Conservation (phyloP, 2,113 vertebrate species). For the Oostethus manadensis region DNA sequence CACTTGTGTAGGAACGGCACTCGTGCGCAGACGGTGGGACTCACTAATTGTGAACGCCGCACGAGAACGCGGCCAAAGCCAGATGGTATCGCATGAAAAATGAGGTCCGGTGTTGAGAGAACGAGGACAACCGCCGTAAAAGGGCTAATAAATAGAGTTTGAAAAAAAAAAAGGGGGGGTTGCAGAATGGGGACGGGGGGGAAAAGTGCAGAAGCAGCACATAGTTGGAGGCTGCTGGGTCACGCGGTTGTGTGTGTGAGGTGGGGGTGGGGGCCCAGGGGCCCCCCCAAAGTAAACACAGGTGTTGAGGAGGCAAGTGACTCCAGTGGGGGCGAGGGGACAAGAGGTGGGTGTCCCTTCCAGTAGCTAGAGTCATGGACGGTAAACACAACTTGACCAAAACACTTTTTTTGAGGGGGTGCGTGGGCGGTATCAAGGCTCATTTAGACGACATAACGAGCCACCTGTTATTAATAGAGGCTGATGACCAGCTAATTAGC, state of each 20-base stretch:
- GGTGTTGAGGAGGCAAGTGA: conserved; percentile 72
- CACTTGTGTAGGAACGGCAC: too few species aligned
- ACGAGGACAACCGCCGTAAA: too few species aligned
- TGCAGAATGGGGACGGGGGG: too few species aligned
- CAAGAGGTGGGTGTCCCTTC: conserved; percentile 52
- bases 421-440: conserved; percentile 43
- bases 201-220: conserved; percentile 63
- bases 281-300: conserved; percentile 83
- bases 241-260: conserved; percentile 67
- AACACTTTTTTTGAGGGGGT: conserved; percentile 41
- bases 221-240: conserved; percentile 68
- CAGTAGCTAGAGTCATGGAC: conserved; percentile 58
- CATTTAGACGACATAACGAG: conserved; percentile 44
- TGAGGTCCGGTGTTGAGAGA: too few species aligned
- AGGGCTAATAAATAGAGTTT: too few species aligned
- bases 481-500: conserved; percentile 48
- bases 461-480: conserved; percentile 49
- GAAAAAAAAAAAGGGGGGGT: too few species aligned
- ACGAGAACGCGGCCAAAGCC: too few species aligned
- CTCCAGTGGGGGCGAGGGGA: neutral
- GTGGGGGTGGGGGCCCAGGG: conserved; percentile 49
- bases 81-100: too few species aligned
- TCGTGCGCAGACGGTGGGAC: too few species aligned
- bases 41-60: too few species aligned
- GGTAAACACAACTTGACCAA: conserved; percentile 40